These are phyloP conservation scores for Blastobasis adustella DNA, from an alignment of 2,888 invertebrate species.

Conservation along the genomic window DNA sequence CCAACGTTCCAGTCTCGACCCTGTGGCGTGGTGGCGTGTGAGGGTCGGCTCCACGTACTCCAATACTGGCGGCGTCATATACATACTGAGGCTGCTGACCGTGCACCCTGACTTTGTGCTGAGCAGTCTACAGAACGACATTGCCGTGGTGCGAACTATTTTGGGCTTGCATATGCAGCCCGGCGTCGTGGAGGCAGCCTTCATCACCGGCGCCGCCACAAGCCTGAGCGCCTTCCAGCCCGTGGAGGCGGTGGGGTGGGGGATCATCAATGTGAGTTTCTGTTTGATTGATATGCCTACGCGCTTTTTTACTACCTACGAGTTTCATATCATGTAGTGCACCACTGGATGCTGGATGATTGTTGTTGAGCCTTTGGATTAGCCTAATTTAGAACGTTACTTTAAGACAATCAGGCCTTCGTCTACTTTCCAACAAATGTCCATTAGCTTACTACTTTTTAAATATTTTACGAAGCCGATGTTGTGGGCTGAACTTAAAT, in stretches of 20 bases:
- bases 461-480: no score
- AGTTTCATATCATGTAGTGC: no score
- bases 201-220: conserved; percentile 36
- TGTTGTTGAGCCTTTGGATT: no score
- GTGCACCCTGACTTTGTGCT: conserved; percentile 32
- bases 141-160: conserved; percentile 43
- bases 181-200: conserved; percentile 30
- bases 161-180: conserved; percentile 23
- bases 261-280: conserved; percentile 35
- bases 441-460: no score
- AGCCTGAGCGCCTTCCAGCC: conserved; percentile 24
- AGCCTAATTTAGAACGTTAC: no score
- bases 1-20: conserved; percentile 26
- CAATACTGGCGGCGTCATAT: conserved; percentile 32
- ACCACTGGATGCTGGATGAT: no score
- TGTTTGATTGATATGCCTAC: no score
- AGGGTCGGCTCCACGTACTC: conserved; percentile 41
- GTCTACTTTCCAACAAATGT: no score
- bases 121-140: conserved; percentile 29
- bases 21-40: conserved; percentile 39
- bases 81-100: conserved; percentile 36
- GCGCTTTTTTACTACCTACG: no score
- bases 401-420: no score
- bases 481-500: no score
- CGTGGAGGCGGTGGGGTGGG: conserved; percentile 54